These are phyloP conservation scores for Selenia dentaria DNA, from an alignment of 2,888 invertebrate genomes.

Conservation along the genomic window DNA sequence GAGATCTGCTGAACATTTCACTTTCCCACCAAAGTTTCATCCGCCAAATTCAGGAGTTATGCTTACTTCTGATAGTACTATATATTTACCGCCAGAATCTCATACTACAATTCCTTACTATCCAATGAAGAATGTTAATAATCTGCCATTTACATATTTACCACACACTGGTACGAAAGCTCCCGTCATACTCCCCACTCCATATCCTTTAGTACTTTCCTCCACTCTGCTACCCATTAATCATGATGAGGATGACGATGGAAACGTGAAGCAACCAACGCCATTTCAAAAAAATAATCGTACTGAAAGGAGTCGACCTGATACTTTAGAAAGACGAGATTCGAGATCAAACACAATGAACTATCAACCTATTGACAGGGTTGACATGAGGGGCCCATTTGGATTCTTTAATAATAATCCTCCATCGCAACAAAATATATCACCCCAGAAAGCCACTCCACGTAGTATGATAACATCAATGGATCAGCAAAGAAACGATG, in stretches of 20 bases:
- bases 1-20: slow-evolving; percentile 59
- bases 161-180: slow-evolving; percentile 65
- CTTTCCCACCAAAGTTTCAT: slow-evolving; percentile 66
- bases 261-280: slow-evolving; percentile 39
- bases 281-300: slow-evolving; percentile 41
- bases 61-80: slow-evolving; percentile 58
- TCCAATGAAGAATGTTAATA: slow-evolving; percentile 60
- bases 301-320: slow-evolving; percentile 42
- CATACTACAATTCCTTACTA: slow-evolving; percentile 66
- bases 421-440: slow-evolving; percentile 25
- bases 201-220: slow-evolving; percentile 60
- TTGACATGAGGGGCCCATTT: slow-evolving; percentile 57
- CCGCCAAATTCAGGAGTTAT: slow-evolving; percentile 50
- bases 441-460: slow-evolving; percentile 49
- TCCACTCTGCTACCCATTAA: slow-evolving; percentile 54
- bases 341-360: slow-evolving; percentile 48
- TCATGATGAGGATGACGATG: slow-evolving; percentile 53
- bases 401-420: slow-evolving; percentile 39
- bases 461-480: slow-evolving; percentile 63
- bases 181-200: slow-evolving; percentile 57
- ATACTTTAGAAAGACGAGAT: slow-evolving; percentile 50
- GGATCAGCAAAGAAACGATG: slow-evolving; percentile 58
- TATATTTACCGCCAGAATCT: slow-evolving; percentile 70
- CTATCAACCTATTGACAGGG: slow-evolving; percentile 63
- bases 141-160: slow-evolving; percentile 63